These are phyloP conservation scores for Xerus inauris DNA, from an alignment of 2,113 vertebrate genomes.

Conservation along the genomic window DNA sequence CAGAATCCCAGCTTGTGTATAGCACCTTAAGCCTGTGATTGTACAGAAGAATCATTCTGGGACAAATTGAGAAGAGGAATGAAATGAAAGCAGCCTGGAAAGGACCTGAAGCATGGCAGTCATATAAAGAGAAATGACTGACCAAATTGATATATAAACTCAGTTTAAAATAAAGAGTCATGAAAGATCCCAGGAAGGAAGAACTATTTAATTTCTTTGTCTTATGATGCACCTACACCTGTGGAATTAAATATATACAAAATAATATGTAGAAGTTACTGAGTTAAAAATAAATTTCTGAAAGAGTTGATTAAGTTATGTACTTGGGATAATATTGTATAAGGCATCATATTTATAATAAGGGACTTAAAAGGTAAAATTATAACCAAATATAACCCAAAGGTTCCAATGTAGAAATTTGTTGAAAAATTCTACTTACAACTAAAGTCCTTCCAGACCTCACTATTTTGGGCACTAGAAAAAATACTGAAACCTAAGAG, in stretches of 20 bases:
- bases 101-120: neutral
- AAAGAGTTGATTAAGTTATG: neutral
- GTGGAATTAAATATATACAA: neutral
- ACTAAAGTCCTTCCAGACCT: neutral
- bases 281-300: conserved; percentile 12
- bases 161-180: neutral
- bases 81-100: neutral
- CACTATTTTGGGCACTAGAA: neutral
- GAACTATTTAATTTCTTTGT: neutral
- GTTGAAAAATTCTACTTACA: conserved; percentile 15
- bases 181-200: neutral
- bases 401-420: conserved; percentile 34
- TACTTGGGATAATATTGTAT: conserved; percentile 9
- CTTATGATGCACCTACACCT: neutral
- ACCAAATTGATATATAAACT: neutral
- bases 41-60: neutral
- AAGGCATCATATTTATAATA: neutral
- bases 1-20: neutral
- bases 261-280: neutral
- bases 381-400: conserved; percentile 27
- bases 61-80: neutral
- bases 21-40: neutral
- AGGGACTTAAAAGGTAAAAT: conserved; percentile 3
- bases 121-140: neutral
- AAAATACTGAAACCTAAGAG: neutral